phyloP scores from a whole-genome alignment of 2,113 vertebrate species.

The Meriones unguiculatus region DNA sequence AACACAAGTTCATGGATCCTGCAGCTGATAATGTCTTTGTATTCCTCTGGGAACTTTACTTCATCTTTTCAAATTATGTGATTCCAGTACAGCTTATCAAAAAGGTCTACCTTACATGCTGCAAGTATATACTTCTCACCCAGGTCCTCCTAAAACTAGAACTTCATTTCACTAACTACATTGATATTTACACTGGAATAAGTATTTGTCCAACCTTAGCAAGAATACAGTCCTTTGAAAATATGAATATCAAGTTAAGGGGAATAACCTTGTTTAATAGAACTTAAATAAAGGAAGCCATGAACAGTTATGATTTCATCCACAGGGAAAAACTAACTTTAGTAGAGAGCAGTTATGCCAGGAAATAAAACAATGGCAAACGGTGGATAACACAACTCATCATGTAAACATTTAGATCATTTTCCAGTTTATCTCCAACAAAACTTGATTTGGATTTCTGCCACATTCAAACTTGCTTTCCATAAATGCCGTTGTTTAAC shows the following conservation, averaged over 20 bases:
- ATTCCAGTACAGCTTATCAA: neutral
- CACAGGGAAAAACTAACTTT: neutral
- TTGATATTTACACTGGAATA: neutral
- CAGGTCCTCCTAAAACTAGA: neutral
- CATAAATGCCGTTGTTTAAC: neutral
- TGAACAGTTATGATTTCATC: neutral
- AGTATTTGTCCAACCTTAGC: neutral
- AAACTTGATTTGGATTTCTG: conserved; percentile 36
- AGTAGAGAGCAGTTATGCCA: conserved; percentile 24
- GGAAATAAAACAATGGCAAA: conserved; percentile 34
- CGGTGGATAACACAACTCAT: neutral
- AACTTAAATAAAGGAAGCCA: neutral
- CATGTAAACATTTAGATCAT: neutral
- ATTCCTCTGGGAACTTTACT: conserved; percentile 28
- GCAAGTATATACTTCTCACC: neutral
- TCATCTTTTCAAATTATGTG: neutral
- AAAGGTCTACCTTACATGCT: neutral
- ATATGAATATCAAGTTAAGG: conserved; percentile 23
- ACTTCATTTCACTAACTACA: conserved; percentile 8
- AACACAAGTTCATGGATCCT: neutral
- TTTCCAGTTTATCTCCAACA: conserved; percentile 24
- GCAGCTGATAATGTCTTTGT: neutral
- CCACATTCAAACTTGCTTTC: conserved; percentile 14
- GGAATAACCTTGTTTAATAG: neutral
- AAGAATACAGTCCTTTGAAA: neutral